phyloP scores from a whole-genome alignment of 2,113 vertebrate genomes.

The Poecilia latipinna region DNA sequence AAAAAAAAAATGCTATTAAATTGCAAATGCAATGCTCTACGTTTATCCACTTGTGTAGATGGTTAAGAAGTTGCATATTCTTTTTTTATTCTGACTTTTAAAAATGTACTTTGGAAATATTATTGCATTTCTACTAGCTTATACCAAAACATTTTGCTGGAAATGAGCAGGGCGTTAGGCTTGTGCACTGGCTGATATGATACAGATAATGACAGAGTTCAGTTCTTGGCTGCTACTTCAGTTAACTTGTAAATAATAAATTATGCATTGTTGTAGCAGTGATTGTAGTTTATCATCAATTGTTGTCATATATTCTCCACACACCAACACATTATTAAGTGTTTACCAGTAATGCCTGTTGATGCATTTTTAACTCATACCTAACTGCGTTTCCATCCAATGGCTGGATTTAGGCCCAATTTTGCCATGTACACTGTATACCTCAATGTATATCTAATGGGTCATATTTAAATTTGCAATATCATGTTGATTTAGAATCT shows the following conservation, averaged over 20 bases:
- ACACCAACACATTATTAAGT: background rate
- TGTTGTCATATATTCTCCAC: background rate
- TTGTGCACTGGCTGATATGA: too few species aligned
- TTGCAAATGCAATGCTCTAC: background rate
- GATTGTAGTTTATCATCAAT: background rate
- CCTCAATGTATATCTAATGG: too few species aligned
- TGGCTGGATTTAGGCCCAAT: background rate
- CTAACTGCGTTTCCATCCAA: background rate
- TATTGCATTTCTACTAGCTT: background rate
- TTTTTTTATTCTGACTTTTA: background rate
- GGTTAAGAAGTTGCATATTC: background rate
- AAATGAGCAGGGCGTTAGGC: background rate
- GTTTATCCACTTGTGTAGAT: background rate
- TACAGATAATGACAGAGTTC: too few species aligned
- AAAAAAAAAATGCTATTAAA: too few species aligned
- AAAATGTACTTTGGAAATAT: background rate
- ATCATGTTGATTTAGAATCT: too few species aligned
- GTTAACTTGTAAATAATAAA: background rate
- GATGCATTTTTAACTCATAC: background rate
- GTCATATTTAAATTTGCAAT: too few species aligned
- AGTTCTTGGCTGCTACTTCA: too few species aligned
- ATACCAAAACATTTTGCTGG: background rate
- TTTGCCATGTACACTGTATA: background rate
- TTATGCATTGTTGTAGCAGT: background rate
- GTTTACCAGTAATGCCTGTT: background rate